These are phyloP conservation scores for Bombus soroeensis DNA, from an alignment of 1,140 invertebrate species.

Conservation along the genomic window DNA sequence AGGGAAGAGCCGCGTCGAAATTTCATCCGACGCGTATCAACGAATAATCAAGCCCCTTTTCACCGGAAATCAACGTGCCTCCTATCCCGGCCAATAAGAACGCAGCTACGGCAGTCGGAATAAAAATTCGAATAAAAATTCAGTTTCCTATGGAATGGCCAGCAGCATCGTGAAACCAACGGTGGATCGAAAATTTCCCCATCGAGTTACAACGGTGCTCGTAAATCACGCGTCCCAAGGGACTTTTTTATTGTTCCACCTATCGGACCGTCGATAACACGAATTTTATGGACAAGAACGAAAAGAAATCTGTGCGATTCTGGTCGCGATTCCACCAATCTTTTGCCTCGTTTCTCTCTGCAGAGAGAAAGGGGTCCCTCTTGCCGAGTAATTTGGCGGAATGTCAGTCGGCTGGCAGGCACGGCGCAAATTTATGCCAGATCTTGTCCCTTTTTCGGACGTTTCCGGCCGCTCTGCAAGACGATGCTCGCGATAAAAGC, in stretches of 20 bases:
- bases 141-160: no score
- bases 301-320: no score
- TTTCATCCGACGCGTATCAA: neutral
- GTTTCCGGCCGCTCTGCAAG: neutral
- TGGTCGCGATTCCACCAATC: no score
- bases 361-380: neutral
- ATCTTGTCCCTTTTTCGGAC: neutral
- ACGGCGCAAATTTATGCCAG: neutral
- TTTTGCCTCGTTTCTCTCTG: neutral
- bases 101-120: neutral
- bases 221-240: no score
- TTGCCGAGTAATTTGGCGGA: neutral
- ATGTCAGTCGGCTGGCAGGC: neutral
- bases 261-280: no score
- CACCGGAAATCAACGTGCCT: neutral
- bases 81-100: neutral
- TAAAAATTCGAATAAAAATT: constrained; percentile 2
- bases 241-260: no score
- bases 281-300: no score
- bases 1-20: neutral
- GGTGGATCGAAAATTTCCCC: no score
- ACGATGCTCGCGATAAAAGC: constrained; percentile 39
- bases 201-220: no score
- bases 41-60: constrained; percentile 16
- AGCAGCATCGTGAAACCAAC: no score